Evolutionary conservation across 2,888 invertebrate species (phyloP).

Genomic region (Acleris literana): DNA sequence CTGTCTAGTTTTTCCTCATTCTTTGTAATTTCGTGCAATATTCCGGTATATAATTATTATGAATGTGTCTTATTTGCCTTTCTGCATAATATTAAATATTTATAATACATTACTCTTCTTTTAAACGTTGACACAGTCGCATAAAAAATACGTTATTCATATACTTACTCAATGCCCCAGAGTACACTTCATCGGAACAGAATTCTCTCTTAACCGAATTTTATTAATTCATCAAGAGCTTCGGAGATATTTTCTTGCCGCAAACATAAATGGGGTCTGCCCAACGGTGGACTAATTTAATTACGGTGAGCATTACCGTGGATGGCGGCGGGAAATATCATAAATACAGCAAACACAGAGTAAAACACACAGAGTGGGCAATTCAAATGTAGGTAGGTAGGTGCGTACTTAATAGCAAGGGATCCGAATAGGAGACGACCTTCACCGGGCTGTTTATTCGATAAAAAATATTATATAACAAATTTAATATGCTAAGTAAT

Average conservation of each 20-base stretch:
- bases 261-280: constrained; percentile 16
- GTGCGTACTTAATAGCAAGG: no score
- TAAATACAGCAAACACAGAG: constrained; percentile 19
- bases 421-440: no score
- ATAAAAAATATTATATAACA: no score
- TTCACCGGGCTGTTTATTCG: no score
- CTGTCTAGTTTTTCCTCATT: no score
- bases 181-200: background rate
- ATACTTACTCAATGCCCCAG: background rate
- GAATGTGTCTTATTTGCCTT: no score
- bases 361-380: background rate
- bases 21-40: no score
- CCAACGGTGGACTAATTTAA: constrained; percentile 21
- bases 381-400: background rate
- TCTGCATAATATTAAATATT: no score
- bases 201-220: background rate
- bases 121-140: no score
- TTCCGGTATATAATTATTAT: no score
- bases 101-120: no score
- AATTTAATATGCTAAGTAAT: no score
- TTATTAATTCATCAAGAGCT: constrained; percentile 15
- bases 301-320: constrained; percentile 16
- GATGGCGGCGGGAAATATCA: constrained; percentile 12
- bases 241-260: constrained; percentile 10
- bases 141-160: background rate